phyloP scores from a whole-genome alignment of 92 coral and sea anemone genomes.

The Muricea muricata region DNA sequence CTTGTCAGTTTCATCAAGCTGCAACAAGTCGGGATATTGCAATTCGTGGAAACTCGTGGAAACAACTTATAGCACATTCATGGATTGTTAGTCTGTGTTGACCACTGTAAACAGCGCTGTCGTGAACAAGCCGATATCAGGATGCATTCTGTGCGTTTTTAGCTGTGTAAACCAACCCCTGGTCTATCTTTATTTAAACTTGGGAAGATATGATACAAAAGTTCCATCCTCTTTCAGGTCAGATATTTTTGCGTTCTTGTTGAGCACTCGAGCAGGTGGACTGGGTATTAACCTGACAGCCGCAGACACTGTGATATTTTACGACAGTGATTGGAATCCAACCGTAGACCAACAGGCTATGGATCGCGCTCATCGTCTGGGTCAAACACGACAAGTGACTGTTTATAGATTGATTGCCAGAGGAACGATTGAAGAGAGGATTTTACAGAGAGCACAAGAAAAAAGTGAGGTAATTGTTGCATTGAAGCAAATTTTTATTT shows the following conservation, averaged over 20 bases:
- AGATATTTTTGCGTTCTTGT: conserved; percentile 92
- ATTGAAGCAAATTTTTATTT: no score
- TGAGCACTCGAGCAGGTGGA: conserved; percentile 99
- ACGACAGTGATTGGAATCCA: conserved; percentile 99
- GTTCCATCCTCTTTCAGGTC: conserved; percentile 77
- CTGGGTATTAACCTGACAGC: conserved; percentile 97
- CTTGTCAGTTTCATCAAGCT: no score
- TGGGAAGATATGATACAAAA: no score
- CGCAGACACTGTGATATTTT: conserved; percentile 96
- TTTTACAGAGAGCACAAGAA: conserved; percentile 94
- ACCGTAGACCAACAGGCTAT: conserved; percentile 99
- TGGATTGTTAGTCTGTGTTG: no score
- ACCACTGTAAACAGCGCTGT: no score
- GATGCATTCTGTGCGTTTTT: no score
- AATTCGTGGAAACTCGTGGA: no score
- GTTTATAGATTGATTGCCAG: conserved; percentile 94
- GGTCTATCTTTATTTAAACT: no score
- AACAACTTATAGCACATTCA: no score
- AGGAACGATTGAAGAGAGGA: conserved; percentile 96
- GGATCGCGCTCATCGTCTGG: conserved; percentile 99
- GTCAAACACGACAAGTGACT: conserved; percentile 96
- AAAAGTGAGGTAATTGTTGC: conserved; percentile 95
- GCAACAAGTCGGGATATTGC: no score
- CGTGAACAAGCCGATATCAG: no score
- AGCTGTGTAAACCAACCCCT: no score